phyloP scores from a whole-genome alignment of 2,888 invertebrate species.

The Drosophila incognita region DNA sequence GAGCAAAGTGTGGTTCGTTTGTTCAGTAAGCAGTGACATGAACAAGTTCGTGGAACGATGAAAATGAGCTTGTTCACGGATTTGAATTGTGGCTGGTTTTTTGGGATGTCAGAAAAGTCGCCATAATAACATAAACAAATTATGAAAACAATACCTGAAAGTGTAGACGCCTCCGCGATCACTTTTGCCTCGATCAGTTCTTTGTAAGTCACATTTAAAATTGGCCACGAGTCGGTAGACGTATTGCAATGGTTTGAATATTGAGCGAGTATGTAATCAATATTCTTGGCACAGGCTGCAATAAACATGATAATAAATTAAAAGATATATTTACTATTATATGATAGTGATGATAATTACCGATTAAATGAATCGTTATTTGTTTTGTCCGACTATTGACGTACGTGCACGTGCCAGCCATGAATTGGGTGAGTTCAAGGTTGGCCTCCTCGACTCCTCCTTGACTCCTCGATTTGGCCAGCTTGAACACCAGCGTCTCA shows the following conservation, averaged over 20 bases:
- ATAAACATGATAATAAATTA: not conserved
- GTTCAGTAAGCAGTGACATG: too few relatives aligned
- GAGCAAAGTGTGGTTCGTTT: too few relatives aligned
- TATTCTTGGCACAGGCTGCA: constrained; percentile 36
- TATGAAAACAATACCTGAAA: fast-evolving
- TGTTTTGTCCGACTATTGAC: constrained; percentile 69
- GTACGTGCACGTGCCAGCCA: constrained; percentile 67
- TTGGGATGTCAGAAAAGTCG: too few relatives aligned
- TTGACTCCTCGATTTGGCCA: constrained; percentile 41
- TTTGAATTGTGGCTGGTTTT: too few relatives aligned
- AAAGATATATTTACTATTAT: not conserved
- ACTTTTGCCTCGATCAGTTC: too few relatives aligned
- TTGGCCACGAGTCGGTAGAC: too few relatives aligned
- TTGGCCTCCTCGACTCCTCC: too few relatives aligned
- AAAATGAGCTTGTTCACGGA: too few relatives aligned
- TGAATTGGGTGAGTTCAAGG: constrained; percentile 1
- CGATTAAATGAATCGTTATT: constrained; percentile 59
- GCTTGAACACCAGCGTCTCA: constrained; percentile 62
- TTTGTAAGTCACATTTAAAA: not conserved
- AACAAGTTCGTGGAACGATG: too few relatives aligned
- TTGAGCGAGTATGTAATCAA: too few relatives aligned
- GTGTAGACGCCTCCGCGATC: too few relatives aligned
- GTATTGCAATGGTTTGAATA: too few relatives aligned
- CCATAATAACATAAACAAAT: fast-evolving
- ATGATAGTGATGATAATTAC: constrained; percentile 36